Base-by-base conservation (phyloP, 92 coral and sea anemone genomes). In the Plumapathes pennacea region DNA sequence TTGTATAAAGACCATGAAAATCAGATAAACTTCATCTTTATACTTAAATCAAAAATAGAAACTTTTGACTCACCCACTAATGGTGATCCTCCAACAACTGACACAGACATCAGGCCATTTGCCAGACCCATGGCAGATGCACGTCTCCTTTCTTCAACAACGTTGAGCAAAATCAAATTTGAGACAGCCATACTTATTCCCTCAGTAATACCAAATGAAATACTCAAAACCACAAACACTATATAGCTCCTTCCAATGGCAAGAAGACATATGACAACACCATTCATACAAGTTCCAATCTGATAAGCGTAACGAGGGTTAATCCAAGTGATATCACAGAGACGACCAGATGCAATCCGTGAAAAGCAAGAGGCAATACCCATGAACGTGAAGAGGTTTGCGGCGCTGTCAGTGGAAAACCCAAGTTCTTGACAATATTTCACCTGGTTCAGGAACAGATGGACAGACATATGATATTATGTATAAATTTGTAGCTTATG, bases 51-150 rank as follows among this genome's bases (percentile, higher is more conserved):
- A 47, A 3, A 22, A 2, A 23, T 1, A 46, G 29, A 47, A 12
- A 47, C 18, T 2, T 4, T 46, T 4, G 31, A 55, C 46, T 9
- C 7, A 38, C 64, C 64, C 28, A 38, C 29, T 39, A 57, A 25
- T 7, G 50, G 64, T 15, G 64, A 48, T 24, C 64, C 50, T 12
- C 36, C 28, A 26, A 50, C 49, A 9, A 25, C 3, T 48, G 50
- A 57, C 39, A 57, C 25, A 10, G 64, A 57, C 22, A 39, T 40
- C 7, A 57, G 36, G 32, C 15, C 0, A 25, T 39, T 57, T 25
- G 50, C 64, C 64, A 57, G 29, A 27, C 64, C 64, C 4, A 57
- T 39, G 15, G 64, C 64, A 3, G 64, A 38, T 10, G 64, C 64
- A 39, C 64, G 30, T 21, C 28, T 40, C 10, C 18, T 10, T 20